Evolutionary conservation across 2,113 vertebrate genomes (phyloP).

Genomic region (Spea bombifrons): DNA sequence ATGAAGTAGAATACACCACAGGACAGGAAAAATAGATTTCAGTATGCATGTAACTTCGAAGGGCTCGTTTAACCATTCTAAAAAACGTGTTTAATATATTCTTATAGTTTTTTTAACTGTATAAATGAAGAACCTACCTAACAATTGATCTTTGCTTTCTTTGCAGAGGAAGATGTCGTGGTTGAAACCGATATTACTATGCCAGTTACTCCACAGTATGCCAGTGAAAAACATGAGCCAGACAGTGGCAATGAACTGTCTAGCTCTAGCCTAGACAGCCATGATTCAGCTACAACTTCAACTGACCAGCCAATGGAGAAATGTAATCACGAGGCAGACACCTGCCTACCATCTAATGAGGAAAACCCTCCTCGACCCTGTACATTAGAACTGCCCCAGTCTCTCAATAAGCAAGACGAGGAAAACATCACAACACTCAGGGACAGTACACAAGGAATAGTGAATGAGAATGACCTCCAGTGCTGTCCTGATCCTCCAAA

Average conservation of each 20-base stretch:
- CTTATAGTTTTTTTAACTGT: no score
- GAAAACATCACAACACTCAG: slow-evolving; percentile 48
- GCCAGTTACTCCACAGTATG: not conserved
- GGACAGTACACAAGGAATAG: accelerated
- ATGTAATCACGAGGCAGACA: accelerated
- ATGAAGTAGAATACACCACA: no score
- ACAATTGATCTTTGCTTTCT: not conserved
- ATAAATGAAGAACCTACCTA: no score
- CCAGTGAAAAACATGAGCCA: accelerated
- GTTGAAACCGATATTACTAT: accelerated
- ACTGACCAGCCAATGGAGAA: accelerated
- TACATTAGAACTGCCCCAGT: slow-evolving; percentile 50
- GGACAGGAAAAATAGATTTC: no score
- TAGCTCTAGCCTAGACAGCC: not conserved
- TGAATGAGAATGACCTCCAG: slow-evolving; percentile 46
- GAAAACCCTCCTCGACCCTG: slow-evolving; percentile 43
- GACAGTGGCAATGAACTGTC: accelerated
- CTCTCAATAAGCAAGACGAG: slow-evolving; percentile 17
- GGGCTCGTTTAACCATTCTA: no score
- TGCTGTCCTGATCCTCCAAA: accelerated
- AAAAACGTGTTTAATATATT: no score
- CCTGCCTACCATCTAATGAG: slow-evolving; percentile 16
- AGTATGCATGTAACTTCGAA: no score
- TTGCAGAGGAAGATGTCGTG: not conserved
- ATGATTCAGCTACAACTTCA: accelerated